Base-by-base conservation (phyloP, 2,113 vertebrate genomes). In the Menidia beryllina region DNA sequence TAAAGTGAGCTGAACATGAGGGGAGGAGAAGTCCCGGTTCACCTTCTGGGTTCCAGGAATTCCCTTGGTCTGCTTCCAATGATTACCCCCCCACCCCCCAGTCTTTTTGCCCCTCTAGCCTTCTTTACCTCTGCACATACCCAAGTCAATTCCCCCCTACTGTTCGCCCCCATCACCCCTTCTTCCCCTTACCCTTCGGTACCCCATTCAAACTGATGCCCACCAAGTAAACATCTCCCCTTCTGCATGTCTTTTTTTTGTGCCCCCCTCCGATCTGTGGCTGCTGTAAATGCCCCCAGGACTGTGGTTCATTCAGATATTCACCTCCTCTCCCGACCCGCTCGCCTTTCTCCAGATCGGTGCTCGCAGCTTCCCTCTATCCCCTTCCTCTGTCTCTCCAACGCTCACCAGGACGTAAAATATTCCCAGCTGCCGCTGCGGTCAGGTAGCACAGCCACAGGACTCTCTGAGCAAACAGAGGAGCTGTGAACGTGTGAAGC, bases 351-450 rank as follows among this genome's bases (percentile, higher is more conserved):
- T 79, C 77, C 24, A 15, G 56, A 72, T 78, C 45, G 51, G 51
- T 76, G 72, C 77, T 75, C 3, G 38, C 62, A 66, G 59, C 63
- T 54, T 59, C 73, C 54, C 83, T 61, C 45, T 36, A 54, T 50
- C 38, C 23, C 52, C 59, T 49, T 43, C 50, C 53, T 47, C 69
- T 24, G 50, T 62, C 57, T 54, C 66, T 36, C 50, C 49, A 24
- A 25, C 19, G 2, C 89, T 91, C 87, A 77, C 81, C 81, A 70
- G 86, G 87, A 88, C 86, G 83, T 91, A 84, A 93, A 93, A 92
- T 91, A 91, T 92, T 92, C 91, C 91, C 93, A 93, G 93, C 93
- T 94, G 92, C 91, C 88, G 79, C 91, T 92, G 93, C 80, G 92
- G 93, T 93, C 89, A 75, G 87, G 86, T 90, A 88, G 88, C 84